Conservation (phyloP, 2,888 invertebrate species). For the Melangyna quadrimaculata region DNA sequence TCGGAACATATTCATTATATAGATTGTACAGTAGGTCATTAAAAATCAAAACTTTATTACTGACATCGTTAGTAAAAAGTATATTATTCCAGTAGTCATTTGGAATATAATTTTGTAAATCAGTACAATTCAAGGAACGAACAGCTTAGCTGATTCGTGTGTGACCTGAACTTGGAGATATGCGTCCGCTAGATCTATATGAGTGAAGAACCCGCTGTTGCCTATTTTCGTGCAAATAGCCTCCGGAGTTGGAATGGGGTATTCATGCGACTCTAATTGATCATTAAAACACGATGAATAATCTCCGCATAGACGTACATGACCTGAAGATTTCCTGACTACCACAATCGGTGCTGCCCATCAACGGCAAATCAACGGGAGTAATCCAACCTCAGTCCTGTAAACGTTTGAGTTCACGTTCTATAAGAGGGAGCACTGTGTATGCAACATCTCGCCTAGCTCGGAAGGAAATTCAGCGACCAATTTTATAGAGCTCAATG, state of each 20-base stretch:
- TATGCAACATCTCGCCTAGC: too few species aligned
- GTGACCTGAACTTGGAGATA: not conserved
- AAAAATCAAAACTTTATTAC: not conserved
- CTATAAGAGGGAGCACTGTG: too few species aligned
- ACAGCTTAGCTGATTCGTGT: not conserved
- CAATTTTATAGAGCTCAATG: not conserved
- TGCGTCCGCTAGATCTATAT: not conserved
- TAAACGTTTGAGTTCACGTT: conserved; percentile 49
- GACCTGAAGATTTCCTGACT: not conserved
- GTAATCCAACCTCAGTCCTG: conserved; percentile 3
- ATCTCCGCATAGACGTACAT: too few species aligned
- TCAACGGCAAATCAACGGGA: not conserved
- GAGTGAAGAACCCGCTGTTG: not conserved
- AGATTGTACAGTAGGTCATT: not conserved
- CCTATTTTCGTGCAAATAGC: not conserved
- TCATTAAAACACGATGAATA: not conserved
- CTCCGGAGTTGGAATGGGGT: not conserved
- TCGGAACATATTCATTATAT: not conserved
- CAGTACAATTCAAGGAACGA: not conserved
- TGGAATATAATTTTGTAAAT: not conserved
- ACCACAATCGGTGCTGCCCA: not conserved
- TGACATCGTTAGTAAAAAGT: not conserved
- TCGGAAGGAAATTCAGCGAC: not conserved
- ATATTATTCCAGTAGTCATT: not conserved
- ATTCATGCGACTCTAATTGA: not conserved